A percentile compares a stretch with the other conserved stretches of the same genome.
phyloP scores from a whole-genome alignment of 2,113 vertebrate species.

The Leucoraja erinaceus region DNA sequence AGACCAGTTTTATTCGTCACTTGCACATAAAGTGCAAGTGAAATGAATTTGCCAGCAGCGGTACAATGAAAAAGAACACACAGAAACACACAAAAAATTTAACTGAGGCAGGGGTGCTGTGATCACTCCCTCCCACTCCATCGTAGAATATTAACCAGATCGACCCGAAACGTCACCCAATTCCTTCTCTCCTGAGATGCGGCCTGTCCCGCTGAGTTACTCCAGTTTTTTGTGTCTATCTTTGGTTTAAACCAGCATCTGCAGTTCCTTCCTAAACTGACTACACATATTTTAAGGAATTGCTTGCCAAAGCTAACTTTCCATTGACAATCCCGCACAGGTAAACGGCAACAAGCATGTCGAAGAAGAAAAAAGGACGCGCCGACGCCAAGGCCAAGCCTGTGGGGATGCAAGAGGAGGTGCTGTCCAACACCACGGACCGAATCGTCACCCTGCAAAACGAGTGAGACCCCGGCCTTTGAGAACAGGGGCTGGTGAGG shows the following conservation, averaged over 20 bases:
- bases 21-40: too few relatives aligned
- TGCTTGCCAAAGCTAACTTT: not conserved
- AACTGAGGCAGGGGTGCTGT: not conserved
- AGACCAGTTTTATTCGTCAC: too few relatives aligned
- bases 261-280: too few relatives aligned
- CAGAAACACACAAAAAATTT: too few relatives aligned
- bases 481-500: not conserved
- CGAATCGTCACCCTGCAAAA: not conserved
- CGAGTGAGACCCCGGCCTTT: not conserved
- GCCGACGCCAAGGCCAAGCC: not conserved
- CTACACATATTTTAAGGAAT: not conserved
- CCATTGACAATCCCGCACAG: not conserved
- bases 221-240: too few relatives aligned
- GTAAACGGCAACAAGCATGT: not conserved
- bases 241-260: too few relatives aligned
- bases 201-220: too few relatives aligned
- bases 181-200: too few relatives aligned
- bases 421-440: not conserved
- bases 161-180: too few relatives aligned
- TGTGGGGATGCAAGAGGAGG: not conserved
- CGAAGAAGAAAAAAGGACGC: slow-evolving; percentile 3
- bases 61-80: too few relatives aligned
- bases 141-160: not conserved
- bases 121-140: not conserved
- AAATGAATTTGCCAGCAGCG: too few relatives aligned